Conservation (phyloP, 1,140 invertebrate genomes). For the Drosophila cardini region DNA sequence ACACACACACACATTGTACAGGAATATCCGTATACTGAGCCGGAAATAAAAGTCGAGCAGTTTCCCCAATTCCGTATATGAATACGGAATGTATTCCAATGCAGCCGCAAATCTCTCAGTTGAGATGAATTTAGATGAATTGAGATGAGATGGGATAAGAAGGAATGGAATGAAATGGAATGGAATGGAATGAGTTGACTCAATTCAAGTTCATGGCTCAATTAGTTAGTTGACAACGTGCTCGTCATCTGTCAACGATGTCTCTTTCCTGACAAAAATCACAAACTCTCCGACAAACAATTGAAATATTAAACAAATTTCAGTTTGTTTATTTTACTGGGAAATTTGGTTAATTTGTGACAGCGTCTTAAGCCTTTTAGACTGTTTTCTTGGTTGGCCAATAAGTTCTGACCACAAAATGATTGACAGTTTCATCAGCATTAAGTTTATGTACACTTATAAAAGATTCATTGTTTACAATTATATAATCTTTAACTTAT, state of each 20-base stretch:
- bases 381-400: conserved; percentile 21
- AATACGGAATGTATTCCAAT: conserved; percentile 6
- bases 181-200: conserved; percentile 30
- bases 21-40: conserved; percentile 5
- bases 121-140: background rate
- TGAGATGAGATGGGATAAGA: conserved; percentile 6
- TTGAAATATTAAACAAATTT: conserved; percentile 42
- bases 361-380: conserved; percentile 28
- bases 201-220: conserved; percentile 80
- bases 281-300: background rate
- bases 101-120: background rate
- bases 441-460: conserved; percentile 22
- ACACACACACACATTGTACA: conserved; percentile 4
- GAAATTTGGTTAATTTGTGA: conserved; percentile 59
- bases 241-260: conserved; percentile 36
- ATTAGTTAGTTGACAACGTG: conserved; percentile 48
- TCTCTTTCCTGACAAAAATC: background rate
- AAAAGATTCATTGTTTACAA: background rate
- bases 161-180: background rate
- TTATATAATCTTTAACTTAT: conserved; percentile 17
- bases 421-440: conserved; percentile 20
- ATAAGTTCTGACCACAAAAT: conserved; percentile 15
- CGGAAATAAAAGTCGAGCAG: conserved; percentile 7
- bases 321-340: conserved; percentile 58
- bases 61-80: conserved; percentile 1